Evolutionary conservation across 2,888 invertebrate species (phyloP), one percentile per base, ranked within the genome.

Genomic region (Cephus rjabovi): DNA sequence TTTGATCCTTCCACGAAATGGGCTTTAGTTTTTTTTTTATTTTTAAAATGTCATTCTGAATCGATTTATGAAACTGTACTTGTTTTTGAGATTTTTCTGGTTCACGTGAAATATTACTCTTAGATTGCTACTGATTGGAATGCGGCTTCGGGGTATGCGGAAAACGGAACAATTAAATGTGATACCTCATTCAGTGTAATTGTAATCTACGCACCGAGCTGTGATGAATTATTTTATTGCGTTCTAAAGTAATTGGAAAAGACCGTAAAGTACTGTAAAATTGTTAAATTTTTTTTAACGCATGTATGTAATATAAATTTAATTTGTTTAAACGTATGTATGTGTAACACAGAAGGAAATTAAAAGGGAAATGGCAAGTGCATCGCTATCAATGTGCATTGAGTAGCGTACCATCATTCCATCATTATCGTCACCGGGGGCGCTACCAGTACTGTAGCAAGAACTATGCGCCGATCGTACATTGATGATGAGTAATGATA

Each of bases 401-500:
- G 56, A 56, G 15, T 56, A 23, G 23, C 56, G 56, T 56, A 56
- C 56, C 56, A 56, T 56, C 23, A 71, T 70, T 68, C 74, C 73
- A 74, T 68, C 77, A 37, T 34, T 31, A 56, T 73, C 70, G 35
- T 74, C 71, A 33, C 71, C 79, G 73, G 33, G 34, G 71, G 73
- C 75, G 31, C 56, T 71, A 34, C 71, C 34, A 71, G 40, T 31
- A 73, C 40, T 33, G 73, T 30, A 33, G 40, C 34, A n/a, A 68
- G 70, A 69, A 69, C 76, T 78, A 81, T 73, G 82, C 77, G 78
- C 77, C 78, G 75, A 77, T 78, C 82, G 82, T 56, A 23, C 80
- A 84, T 85, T 81, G 82, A 84, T 83, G 82, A 82, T 85, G 85
- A 85, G 83, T 85, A 84, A 85, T 84, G 85, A 85, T 85, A 83